These are phyloP conservation scores for Oryzias celebensis DNA, from an alignment of 2,113 vertebrate genomes.

Conservation along the genomic window DNA sequence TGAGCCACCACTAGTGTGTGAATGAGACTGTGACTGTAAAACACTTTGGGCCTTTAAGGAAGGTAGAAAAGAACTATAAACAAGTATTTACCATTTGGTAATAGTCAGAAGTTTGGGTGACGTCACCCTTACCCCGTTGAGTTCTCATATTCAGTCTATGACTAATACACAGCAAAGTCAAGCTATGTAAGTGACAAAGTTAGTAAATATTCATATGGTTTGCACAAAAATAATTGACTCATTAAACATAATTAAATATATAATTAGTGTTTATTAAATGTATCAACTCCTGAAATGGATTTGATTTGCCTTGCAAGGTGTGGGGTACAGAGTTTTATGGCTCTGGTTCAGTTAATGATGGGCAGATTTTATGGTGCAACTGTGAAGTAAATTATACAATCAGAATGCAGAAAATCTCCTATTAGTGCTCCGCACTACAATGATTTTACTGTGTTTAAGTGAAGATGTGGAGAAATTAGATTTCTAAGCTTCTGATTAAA, in stretches of 20 bases:
- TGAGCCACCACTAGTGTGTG: too few species aligned
- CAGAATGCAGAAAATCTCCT: constrained; percentile 10
- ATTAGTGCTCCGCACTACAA: neutral
- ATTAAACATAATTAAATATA: neutral
- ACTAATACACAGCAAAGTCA: too few species aligned
- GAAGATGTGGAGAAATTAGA: constrained; percentile 24
- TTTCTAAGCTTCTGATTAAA: constrained; percentile 11
- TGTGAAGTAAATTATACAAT: constrained; percentile 12
- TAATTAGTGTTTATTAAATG: neutral
- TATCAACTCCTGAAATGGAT: neutral
- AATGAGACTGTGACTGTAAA: too few species aligned
- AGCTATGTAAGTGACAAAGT: too few species aligned
- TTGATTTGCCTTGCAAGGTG: neutral
- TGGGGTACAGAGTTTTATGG: neutral
- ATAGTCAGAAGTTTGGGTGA: too few species aligned
- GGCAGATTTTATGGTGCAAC: constrained; percentile 12
- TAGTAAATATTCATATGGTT: too few species aligned
- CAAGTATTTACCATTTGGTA: too few species aligned
- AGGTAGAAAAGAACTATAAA: too few species aligned
- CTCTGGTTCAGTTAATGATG: neutral
- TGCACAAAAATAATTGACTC: too few species aligned
- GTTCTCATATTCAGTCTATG: too few species aligned
- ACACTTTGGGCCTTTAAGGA: too few species aligned
- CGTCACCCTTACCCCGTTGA: too few species aligned
- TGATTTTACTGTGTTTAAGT: constrained; percentile 17